phyloP scores from a whole-genome alignment of 2,797 vertebrate species.

The Tachyglossus aculeatus region DNA sequence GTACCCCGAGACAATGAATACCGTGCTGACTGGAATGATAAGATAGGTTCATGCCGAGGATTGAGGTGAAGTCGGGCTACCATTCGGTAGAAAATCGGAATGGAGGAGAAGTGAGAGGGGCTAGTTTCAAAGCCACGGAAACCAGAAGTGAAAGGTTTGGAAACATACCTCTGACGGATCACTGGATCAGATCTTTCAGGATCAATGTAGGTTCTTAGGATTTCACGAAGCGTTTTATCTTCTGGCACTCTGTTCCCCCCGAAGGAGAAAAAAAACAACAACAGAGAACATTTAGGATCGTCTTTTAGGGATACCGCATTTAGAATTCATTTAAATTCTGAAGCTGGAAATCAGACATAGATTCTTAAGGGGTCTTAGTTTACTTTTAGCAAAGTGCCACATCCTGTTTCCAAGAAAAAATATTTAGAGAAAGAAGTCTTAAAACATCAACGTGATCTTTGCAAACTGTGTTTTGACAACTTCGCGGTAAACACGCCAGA shows the following conservation, averaged over 20 bases:
- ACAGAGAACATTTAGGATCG: slow-evolving; percentile 32
- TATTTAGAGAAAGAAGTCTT: slow-evolving; percentile 20
- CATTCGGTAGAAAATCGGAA: no score
- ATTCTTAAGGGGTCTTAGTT: no score
- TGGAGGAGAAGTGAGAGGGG: neutral
- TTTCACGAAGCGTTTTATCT: slow-evolving; percentile 78
- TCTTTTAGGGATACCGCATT: slow-evolving; percentile 19
- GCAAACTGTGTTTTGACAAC: slow-evolving; percentile 35
- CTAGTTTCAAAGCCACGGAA: slow-evolving; percentile 3
- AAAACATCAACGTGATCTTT: slow-evolving; percentile 19
- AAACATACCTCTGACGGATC: slow-evolving; percentile 86
- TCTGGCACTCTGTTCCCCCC: slow-evolving; percentile 82
- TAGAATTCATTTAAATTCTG: neutral
- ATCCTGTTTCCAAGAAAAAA: slow-evolving; percentile 35
- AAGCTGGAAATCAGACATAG: no score
- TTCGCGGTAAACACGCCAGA: slow-evolving; percentile 14
- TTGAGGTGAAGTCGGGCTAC: neutral
- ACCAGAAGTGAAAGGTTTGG: slow-evolving; percentile 7
- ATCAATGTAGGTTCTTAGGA: slow-evolving; percentile 87
- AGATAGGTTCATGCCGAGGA: neutral
- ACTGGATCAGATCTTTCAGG: slow-evolving; percentile 90
- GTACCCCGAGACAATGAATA: neutral
- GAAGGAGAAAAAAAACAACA: slow-evolving; percentile 55
- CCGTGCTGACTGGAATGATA: neutral
- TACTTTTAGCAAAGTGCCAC: slow-evolving; percentile 33